Evolutionary conservation across 2,888 invertebrate genomes (phyloP).

Genomic region (Aproaerema taeniolella): DNA sequence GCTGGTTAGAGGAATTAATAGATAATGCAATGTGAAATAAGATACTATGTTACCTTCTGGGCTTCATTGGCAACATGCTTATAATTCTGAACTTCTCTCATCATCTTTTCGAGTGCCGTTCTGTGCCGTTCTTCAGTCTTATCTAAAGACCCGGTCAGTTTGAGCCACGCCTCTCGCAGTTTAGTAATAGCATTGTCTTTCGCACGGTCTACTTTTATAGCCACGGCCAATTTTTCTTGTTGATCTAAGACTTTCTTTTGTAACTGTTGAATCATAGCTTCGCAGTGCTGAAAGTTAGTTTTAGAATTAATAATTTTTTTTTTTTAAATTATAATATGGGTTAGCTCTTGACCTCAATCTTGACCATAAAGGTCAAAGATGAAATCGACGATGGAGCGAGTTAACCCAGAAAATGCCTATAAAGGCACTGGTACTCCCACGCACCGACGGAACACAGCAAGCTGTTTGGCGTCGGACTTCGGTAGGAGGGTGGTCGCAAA

Average conservation of each 20-base stretch:
- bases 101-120: slow-evolving; percentile 62
- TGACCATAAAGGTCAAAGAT: no score
- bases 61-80: slow-evolving; percentile 58
- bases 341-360: no score
- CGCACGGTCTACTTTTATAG: slow-evolving; percentile 84
- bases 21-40: no score
- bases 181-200: slow-evolving; percentile 84
- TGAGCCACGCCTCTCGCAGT: slow-evolving; percentile 80
- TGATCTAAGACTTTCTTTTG: slow-evolving; percentile 85
- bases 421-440: no score
- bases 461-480: no score
- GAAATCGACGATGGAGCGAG: no score
- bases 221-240: slow-evolving; percentile 88
- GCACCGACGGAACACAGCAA: no score
- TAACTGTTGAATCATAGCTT: slow-evolving; percentile 84
- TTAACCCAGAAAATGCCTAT: no score
- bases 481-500: no score
- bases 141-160: slow-evolving; percentile 60
- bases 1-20: no score
- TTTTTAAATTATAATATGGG: no score
- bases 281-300: slow-evolving; percentile 81
- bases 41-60: slow-evolving; percentile 67
- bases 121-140: slow-evolving; percentile 67
- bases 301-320: no score
- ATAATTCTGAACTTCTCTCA: slow-evolving; percentile 71